Base-by-base conservation (phyloP, 2,797 vertebrate genomes). In the Sebastes steindachneri region DNA sequence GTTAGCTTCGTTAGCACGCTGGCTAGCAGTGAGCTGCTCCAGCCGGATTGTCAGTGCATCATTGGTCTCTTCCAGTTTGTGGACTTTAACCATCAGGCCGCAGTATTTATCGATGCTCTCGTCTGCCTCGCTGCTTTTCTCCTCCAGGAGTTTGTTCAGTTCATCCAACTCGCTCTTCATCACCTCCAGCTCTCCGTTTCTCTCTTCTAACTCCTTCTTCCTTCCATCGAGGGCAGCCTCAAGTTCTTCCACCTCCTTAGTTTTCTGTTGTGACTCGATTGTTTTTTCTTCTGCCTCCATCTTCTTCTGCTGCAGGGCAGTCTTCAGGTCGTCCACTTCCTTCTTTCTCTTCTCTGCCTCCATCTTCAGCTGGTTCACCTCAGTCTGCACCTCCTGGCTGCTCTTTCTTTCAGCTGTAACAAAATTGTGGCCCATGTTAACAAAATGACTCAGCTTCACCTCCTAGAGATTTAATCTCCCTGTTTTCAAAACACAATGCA, bases 91-190 rank as follows among this genome's bases (percentile, higher is more conserved):
- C 84, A 98, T 96, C 63, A 98, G 81, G 82, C 88, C 94, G 86
- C 97, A 97, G 93, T 97, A 98, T 90, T 98, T 97, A 17, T 97
- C 96, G 88, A 97, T 87, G 92, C 96, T 97, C 59, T 98, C 96
- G 0, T 97, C 96, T 0, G 96, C 96, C 89, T 99, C 97, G 67
- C 59, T 93, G 68, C 90, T 94, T 89, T 96, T 97, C 74, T 94
- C 92, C 87, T 97, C 96, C 29, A 95, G 71, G 37, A 87, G 78
- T 79, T 94, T 86, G 74, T 93, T 96, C 14, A 97, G 82, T 67
- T 97, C 96, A 28, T 95, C 89, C 17, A 97, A 14, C 70, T 98
- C 95, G 2, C 85, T 75, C 17, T 89, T 93, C 1, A 91, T 80
- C 76, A 95, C 91, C 78, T 94, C 86, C 41, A 90, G 73, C 72